Percentiles rank a stretch among this genome's conserved stretches.
Evolutionary conservation across 2,797 vertebrate genomes (phyloP).

Genomic region (Lindbergichthys nudifrons): DNA sequence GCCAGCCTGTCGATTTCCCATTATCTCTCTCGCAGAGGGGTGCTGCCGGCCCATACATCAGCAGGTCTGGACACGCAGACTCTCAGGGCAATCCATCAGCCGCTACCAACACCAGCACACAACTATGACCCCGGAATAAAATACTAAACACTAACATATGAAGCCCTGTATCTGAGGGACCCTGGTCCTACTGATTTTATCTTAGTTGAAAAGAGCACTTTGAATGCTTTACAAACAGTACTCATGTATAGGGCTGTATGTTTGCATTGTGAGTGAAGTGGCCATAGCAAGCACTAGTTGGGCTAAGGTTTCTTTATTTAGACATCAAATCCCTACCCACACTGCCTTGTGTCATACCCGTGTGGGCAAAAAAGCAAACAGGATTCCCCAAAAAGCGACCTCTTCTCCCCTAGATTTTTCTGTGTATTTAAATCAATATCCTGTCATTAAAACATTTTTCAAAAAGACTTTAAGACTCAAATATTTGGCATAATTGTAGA

Average conservation of each 20-base stretch:
- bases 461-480: neutral
- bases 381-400: neutral
- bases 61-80: constrained; percentile 74
- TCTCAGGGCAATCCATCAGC: constrained; percentile 79
- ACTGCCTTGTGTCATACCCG: neutral
- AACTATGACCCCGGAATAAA: constrained; percentile 59
- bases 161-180: constrained; percentile 4
- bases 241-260: neutral
- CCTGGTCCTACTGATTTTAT: constrained; percentile 9
- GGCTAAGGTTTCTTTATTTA: constrained; percentile 18
- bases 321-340: neutral
- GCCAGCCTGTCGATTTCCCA: constrained; percentile 89
- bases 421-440: neutral
- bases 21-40: constrained; percentile 87
- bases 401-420: neutral
- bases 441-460: neutral
- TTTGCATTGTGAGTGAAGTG: constrained; percentile 6
- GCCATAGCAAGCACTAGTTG: neutral
- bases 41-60: constrained; percentile 86
- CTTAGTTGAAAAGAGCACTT: constrained; percentile 18
- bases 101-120: constrained; percentile 52
- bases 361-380: neutral
- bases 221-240: neutral
- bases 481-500: neutral
- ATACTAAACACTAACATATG: constrained; percentile 32